These are phyloP conservation scores for Ips typographus DNA, from an alignment of 1,140 invertebrate genomes.

Conservation along the genomic window DNA sequence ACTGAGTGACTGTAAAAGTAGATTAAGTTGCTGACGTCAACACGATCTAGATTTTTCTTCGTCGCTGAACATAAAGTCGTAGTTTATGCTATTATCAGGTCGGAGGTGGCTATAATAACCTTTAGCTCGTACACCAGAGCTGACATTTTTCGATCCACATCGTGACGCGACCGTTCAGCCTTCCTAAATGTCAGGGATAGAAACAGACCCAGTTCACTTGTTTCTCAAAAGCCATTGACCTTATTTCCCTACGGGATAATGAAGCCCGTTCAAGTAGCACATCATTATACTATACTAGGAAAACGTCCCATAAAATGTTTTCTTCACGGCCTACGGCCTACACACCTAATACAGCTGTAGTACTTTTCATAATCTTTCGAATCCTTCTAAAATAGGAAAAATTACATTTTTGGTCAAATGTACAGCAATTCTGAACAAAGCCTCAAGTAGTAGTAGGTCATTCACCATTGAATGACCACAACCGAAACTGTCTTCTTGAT, in stretches of 20 bases:
- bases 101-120: constrained; percentile 1
- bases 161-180: constrained; percentile 1
- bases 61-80: background rate
- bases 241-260: background rate
- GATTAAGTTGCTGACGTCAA: background rate
- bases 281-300: background rate
- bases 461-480: no score
- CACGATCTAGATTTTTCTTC: background rate
- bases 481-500: no score
- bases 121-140: background rate
- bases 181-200: constrained; percentile 5
- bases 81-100: background rate
- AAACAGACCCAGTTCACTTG: background rate
- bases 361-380: background rate
- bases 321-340: no score
- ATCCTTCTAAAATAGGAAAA: background rate
- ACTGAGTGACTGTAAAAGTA: background rate
- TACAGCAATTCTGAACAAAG: no score
- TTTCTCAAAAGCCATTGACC: background rate
- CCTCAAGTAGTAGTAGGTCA: no score
- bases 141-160: constrained; percentile 3
- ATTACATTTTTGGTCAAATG: background rate
- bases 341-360: no score
- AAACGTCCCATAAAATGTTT: background rate
- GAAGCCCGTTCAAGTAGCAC: background rate